Evolutionary conservation across 2,888 invertebrate genomes (phyloP), one percentile per base, ranked within the genome.

Genomic region (Dicyrtomina minuta): DNA sequence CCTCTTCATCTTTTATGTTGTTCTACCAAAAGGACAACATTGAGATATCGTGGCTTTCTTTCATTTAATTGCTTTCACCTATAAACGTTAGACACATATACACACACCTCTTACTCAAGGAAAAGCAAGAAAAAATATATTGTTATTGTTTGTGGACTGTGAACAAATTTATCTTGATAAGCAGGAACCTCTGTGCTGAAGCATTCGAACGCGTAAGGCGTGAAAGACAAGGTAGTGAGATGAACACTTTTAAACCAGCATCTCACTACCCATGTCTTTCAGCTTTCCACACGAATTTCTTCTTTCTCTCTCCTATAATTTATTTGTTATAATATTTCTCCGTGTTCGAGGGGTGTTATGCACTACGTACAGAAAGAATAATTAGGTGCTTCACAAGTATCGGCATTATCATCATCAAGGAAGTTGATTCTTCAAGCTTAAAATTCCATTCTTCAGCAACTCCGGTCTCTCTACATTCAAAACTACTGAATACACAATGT

Each of bases 191-290:
- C 65, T 55, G 65, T 39, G n/a, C n/a, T 46, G 67, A 67, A 59
- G 46, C 39, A 26, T 68, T 62, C 62, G 39, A 70, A n/a, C n/a
- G 70, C 56, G 65, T 64, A 70, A 74, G 86, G 81, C 91, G 91
- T 92, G 94, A 95, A 95, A 94, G 94, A 95, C 95, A 95, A 92
- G 92, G 91, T 93, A 95, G 94, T 92, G 93, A 95, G 94, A 89
- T 87, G 87, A 86, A 84, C 83, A 22, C 81, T 84, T 82, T 82
- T 81, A 82, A 83, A 41, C 26, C 83, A 85, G 85, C 94, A 94
- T 94, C 94, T 95, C 95, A 91, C 93, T 93, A 95, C 94, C 91
- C 92, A 91, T 91, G 95, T 95, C 94, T 95, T 94, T 94, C 94
- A 93, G 83, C 85, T 82, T 85, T 89, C 83, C 86, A 84, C 83